Evolutionary conservation across 2,888 invertebrate species (phyloP), one percentile per base, ranked within the genome.

Genomic region (Tetropium fuscum): DNA sequence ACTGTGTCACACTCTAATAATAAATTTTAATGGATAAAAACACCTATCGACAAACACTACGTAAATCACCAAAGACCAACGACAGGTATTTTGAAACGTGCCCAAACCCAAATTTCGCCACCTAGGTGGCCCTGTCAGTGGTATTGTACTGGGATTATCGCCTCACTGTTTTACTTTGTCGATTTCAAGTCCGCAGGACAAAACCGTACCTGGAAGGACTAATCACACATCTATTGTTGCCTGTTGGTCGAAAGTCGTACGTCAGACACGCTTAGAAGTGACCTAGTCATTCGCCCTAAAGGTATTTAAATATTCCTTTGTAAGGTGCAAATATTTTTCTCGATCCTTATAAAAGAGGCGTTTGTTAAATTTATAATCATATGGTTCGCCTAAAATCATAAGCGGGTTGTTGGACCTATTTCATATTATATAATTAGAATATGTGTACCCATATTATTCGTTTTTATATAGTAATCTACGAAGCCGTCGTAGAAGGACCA

Each of bases 51-150:
- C n/a, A n/a, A n/a, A n/a, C n/a, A n/a, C n/a, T n/a, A n/a, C n/a
- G n/a, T n/a, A n/a, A n/a, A n/a, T n/a, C n/a, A n/a, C n/a, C n/a
- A n/a, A n/a, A n/a, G n/a, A n/a, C n/a, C 44, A 16, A 27, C 27
- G 13, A 13, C 16, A 38, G 36, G 30, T 4, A 34, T n/a, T 36
- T 48, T 22, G 22, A 32, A 44, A 22, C 22, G 13, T 48, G 48
- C 36, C 48, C 36, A 48, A 11, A 36, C 8, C 34, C 20, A 22
- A 13, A 38, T 1, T 13, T n/a, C 22, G 16, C 22, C 13, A 13
- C 15, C 22, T 48, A 36, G 48, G 48, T 48, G 48, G 48, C 13
- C 48, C 48, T 48, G 48, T 48, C 48, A 48, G 30, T 44, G 30
- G 27, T n/a, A 48, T 38, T 48, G 48, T 48, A 34, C n/a, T 7